Evolutionary conservation across 2,797 vertebrate genomes (phyloP), one percentile per base, ranked within the genome.

Genomic region (Crocidura indochinensis): DNA sequence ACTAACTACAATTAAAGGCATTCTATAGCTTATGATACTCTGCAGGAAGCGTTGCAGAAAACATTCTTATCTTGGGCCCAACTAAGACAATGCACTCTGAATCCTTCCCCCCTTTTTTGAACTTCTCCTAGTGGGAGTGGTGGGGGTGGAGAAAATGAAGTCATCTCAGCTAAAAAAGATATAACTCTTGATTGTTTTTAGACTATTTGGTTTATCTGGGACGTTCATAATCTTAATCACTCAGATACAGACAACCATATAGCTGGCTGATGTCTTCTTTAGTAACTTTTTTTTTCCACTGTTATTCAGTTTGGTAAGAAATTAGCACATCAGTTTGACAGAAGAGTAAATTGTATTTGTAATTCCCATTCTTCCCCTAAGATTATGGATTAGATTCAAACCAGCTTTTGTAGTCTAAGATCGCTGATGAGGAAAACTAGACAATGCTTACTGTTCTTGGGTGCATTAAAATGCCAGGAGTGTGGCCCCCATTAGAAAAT

Each of bases 301-400:
- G 15, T 84, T 84, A 68, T 29, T 71, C 71, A 2, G 15, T 68
- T 91, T 93, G 14, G 27, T 65, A 72, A 88, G 44, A 88, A 81
- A 46, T 68, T 6, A 27, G 20, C 6, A 20, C 0, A 64, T 2
- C 60, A 20, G 17, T 86, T 53, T 93, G 56, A 79, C 11, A n/a
- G n/a, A 85, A 86, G 44, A 75, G 2, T 65, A 73, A 27, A 8
- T 14, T 56, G 0, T 79, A 11, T 71, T 72, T 62, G 38, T 9
- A 2, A 29, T 80, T 72, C 65, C 17, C n/a, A 19, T 80, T 77
- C 65, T 19, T 12, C 60, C 22, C 38, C 53, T 38, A 46, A 79
- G 6, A 29, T 14, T 4, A 26, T 27, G 7, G 68, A 1, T 53
- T 76, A 67, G n/a, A 44, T 77, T 90, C 71, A 76, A 76, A 29